Conservation (phyloP, 2,797 vertebrate species). For the Syncerus caffer region DNA sequence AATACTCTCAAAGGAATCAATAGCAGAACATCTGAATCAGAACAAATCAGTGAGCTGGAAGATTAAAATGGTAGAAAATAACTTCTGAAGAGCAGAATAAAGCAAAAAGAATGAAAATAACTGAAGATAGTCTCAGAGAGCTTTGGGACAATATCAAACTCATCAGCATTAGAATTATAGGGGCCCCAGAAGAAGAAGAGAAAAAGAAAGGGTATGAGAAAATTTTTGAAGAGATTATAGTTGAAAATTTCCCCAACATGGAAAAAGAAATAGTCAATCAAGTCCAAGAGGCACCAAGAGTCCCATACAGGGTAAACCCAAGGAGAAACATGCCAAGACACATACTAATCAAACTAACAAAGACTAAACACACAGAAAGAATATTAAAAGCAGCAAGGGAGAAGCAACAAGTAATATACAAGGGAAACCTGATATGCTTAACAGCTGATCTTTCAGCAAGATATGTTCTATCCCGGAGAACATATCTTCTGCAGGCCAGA, state of each 20-base stretch:
- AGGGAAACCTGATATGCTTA: neutral
- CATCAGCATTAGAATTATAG: neutral
- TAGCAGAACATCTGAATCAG: neutral
- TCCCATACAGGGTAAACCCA: neutral
- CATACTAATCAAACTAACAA: neutral
- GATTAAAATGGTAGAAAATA: neutral
- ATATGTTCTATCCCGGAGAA: no score
- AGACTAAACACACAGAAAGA: neutral
- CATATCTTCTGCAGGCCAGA: neutral
- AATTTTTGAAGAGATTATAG: neutral
- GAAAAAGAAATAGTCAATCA: neutral
- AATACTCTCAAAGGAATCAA: neutral
- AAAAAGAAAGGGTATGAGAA: neutral
- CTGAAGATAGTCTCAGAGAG: neutral
- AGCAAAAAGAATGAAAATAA: neutral
- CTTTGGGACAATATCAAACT: neutral
- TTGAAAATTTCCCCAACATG: neutral
- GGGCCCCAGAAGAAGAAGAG: neutral
- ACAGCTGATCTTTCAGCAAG: neutral
- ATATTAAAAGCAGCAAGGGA: neutral
- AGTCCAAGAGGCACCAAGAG: neutral
- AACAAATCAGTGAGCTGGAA: neutral
- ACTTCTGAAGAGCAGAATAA: neutral
- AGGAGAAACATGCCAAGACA: neutral
- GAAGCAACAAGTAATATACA: neutral